Evolutionary conservation across 1,140 invertebrate genomes (phyloP), one percentile per base, ranked within the genome.

Genomic region (Parasteatoda tepidariorum): DNA sequence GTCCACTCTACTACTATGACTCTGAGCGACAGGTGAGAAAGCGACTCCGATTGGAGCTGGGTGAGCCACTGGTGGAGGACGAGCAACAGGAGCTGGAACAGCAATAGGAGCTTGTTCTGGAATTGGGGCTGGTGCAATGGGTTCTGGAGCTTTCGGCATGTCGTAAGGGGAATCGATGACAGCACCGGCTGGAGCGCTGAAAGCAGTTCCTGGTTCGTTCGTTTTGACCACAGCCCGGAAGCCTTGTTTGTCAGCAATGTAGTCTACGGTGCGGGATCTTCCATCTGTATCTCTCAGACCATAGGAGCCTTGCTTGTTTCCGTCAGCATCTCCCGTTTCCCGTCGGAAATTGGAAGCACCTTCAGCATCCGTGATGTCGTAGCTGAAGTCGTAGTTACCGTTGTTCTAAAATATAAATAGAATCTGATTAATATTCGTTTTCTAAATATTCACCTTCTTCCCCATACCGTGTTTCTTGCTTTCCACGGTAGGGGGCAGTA

Each of bases 191-290:
- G 86, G 74, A 31, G 85, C 76, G 3, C 70, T 68, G 13, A 33
- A 54, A 2, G 85, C 86, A 54, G 86, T 86, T 33, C 86, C 86
- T 15, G 84, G 86, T 68, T 87, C 86, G 66, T 87, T 87, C 34
- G 86, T 85, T 38, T 86, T 71, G 18, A 87, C 85, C 13, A 74
- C 59, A 18, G 86, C 86, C 3, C 85, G 62, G 55, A 85, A 87
- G 28, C 86, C 86, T 22, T 55, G n/a, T 33, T 84, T 73, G 30
- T 86, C 86, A 15, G 85, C 84, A 3, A 85, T 67, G 57, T 87
- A 87, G n/a, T 85, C 70, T 3, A 87, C 86, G 15, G 41, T 38
- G 5, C 86, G 38, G 18, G 68, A 57, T 30, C 84, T 30, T 11
- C 86, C 86, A 41, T 87, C 83, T 5, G 79, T 74, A 34, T 85